Base-by-base conservation (phyloP, 1,140 invertebrate species). In the Bradysia coprophila region DNA sequence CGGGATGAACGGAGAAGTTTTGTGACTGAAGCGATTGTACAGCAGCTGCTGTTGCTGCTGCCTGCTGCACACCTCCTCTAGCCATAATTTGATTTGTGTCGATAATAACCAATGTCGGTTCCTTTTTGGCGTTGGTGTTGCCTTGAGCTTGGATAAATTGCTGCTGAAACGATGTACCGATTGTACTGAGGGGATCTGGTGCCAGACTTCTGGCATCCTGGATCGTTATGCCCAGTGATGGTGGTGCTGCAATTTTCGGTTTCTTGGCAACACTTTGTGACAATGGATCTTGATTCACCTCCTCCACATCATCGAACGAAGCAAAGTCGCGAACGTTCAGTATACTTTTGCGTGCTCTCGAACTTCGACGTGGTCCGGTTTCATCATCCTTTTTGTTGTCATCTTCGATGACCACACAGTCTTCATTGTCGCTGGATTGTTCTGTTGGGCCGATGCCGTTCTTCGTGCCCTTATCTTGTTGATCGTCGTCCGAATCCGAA, bases 31-130 rank as follows among this genome's bases (percentile, higher is more conserved):
- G 11, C 11, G 15, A 10, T 38, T 38, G 36, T 16, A 34, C 32
- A 34, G n/a, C 18, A 15, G 32, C 32, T 13, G 32, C 32, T 13
- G 32, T 34, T n/a, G n/a, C n/a, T n/a, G n/a, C n/a, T n/a, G n/a
- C n/a, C n/a, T n/a, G n/a, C n/a, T n/a, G n/a, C 6, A 13, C 24
- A 28, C 24, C 24, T 11, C 36, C 36, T 4, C 36, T 16, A 10
- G 72, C 72, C 28, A 78, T 53, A 48, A 78, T 77, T 10, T 75
- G 75, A 66, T 82, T 80, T 3, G 78, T 81, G 51, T 83, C 79
- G 43, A 84, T 80, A 39, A 84, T 81, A 21, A 84, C 79, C 48
- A 83, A 62, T 2, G 78, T 81, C 2, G 78, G 76, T 53, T 82
- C 77, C 48, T 81, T 81, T 48, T 79, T 77, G n/a, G 32, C 18